Conservation (phyloP, 2,797 vertebrate genomes). For the Gymnoscopelus microlampas region DNA sequence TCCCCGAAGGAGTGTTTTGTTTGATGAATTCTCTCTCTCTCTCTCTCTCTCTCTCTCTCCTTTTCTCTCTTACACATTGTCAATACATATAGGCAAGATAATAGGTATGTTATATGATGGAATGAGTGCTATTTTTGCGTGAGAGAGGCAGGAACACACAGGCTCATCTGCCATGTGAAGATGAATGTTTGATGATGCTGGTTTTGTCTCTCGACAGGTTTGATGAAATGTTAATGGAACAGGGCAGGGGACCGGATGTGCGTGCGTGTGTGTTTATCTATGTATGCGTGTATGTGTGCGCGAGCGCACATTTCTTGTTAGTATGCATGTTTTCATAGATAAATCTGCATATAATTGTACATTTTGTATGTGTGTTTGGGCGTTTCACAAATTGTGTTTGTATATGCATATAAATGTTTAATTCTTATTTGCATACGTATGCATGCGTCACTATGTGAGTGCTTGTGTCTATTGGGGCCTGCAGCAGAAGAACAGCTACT, state of each 20-base stretch:
- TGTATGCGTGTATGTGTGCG: background rate
- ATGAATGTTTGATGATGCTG: conserved; percentile 60
- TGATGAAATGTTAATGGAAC: conserved; percentile 63
- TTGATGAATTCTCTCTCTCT: no score
- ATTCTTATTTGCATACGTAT: no score
- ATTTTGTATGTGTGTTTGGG: no score
- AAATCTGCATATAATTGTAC: no score
- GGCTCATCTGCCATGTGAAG: conserved; percentile 35
- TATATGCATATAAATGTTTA: no score
- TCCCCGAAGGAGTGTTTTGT: no score
- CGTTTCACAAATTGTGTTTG: no score
- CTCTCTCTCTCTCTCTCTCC: background rate
- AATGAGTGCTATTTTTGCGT: conserved; percentile 23
- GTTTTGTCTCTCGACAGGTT: conserved; percentile 54
- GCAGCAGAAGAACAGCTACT: no score
- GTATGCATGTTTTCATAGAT: no score
- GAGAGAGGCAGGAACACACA: conserved; percentile 13
- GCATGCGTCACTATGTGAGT: no score
- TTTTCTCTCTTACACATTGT: background rate
- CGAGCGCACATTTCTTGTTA: background rate
- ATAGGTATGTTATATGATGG: conserved; percentile 16
- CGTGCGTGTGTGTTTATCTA: background rate
- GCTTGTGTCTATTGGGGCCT: no score
- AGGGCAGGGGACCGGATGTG: conserved; percentile 15
- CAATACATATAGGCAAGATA: background rate